Conservation (phyloP, 2,888 invertebrate genomes). For the Heliconius charithonia region DNA sequence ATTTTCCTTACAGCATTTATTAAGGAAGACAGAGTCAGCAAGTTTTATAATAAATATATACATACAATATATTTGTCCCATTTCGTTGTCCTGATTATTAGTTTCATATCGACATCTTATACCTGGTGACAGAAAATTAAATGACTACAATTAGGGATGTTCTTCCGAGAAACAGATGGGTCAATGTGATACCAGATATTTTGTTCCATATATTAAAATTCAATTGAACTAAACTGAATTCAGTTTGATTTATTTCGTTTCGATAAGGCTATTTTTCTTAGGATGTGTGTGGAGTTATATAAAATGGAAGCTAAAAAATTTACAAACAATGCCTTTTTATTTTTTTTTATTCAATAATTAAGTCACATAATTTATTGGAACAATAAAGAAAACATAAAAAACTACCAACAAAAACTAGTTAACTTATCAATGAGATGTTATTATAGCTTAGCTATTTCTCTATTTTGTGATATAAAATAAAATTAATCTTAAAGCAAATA, state of each 20-base stretch:
- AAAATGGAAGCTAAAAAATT: slow-evolving; percentile 46
- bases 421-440: not conserved
- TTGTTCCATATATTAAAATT: slow-evolving; percentile 61
- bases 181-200: slow-evolving; percentile 57
- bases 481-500: not conserved
- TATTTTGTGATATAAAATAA: not conserved
- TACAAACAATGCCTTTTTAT: slow-evolving; percentile 46
- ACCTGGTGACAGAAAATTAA: slow-evolving; percentile 34
- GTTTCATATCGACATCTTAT: slow-evolving; percentile 41
- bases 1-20: too few species aligned
- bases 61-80: not conserved
- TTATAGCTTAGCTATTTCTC: not conserved
- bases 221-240: slow-evolving; percentile 40
- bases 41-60: not conserved
- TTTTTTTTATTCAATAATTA: slow-evolving; percentile 49
- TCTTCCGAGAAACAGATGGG: slow-evolving; percentile 66
- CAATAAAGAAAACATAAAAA: not conserved
- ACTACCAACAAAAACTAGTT: not conserved
- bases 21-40: not conserved
- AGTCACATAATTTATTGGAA: slow-evolving; percentile 33
- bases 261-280: slow-evolving; percentile 34
- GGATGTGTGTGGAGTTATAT: slow-evolving; percentile 21
- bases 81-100: not conserved
- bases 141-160: slow-evolving; percentile 30
- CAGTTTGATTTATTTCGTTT: slow-evolving; percentile 37